Percentiles rank a stretch among this genome's conserved stretches.
These are phyloP conservation scores for Clamator glandarius DNA, from an alignment of 2,797 vertebrate genomes.

Conservation along the genomic window DNA sequence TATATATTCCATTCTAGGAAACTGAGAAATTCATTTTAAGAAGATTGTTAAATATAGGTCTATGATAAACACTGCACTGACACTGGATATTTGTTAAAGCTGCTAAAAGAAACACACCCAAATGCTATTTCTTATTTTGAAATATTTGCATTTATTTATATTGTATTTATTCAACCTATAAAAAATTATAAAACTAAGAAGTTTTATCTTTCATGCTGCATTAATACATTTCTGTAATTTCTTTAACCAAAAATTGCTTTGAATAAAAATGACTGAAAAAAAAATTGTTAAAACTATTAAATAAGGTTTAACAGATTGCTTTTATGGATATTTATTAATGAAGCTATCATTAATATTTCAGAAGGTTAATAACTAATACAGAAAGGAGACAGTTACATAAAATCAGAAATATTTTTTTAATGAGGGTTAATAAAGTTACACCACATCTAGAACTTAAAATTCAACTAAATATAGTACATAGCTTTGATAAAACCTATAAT, in stretches of 20 bases:
- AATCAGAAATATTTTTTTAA: neutral
- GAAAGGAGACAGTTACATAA: neutral
- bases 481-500: neutral
- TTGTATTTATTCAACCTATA: neutral
- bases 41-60: neutral
- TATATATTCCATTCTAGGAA: neutral
- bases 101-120: neutral
- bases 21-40: neutral
- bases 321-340: neutral
- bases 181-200: neutral
- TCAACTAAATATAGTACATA: neutral
- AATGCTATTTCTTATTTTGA: neutral
- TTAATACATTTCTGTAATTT: neutral
- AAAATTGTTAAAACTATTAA: neutral
- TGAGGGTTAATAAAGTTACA: neutral
- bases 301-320: neutral
- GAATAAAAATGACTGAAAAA: neutral
- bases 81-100: too few relatives aligned
- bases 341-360: neutral
- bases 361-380: neutral
- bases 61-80: neutral
- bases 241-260: neutral
- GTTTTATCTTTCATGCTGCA: neutral
- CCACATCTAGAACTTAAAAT: neutral
- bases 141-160: neutral